Evolutionary conservation across 2,888 invertebrate genomes (phyloP).

Genomic region (Sinhomidia bicolor): DNA sequence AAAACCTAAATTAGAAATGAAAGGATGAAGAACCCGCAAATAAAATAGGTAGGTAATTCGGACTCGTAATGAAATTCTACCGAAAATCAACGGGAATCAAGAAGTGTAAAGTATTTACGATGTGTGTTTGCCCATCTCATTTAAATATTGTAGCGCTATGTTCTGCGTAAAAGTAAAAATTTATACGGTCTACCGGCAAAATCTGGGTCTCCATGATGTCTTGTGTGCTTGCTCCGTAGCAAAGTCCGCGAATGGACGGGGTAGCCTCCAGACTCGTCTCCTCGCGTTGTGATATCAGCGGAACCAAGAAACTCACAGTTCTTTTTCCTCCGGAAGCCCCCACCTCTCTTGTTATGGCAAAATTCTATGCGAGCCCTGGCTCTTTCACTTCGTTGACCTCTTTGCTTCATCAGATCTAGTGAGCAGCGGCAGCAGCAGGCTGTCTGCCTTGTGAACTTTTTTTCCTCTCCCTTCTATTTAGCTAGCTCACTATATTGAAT

Average conservation of each 20-base stretch:
- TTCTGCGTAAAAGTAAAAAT: background rate
- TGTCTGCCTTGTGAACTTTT: slow-evolving; percentile 17
- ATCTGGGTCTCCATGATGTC: slow-evolving; percentile 72
- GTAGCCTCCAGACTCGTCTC: slow-evolving; percentile 68
- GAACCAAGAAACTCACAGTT: slow-evolving; percentile 66
- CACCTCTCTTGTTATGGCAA: slow-evolving; percentile 71
- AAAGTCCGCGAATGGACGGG: slow-evolving; percentile 60
- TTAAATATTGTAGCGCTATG: background rate
- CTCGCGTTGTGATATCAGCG: slow-evolving; percentile 59
- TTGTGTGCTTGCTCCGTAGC: slow-evolving; percentile 54
- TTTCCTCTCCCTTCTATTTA: background rate
- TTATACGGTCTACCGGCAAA: slow-evolving; percentile 61
- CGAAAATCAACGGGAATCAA: slow-evolving; percentile 25
- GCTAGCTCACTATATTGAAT: slow-evolving; percentile 48
- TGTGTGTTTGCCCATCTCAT: no score
- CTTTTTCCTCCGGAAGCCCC: slow-evolving; percentile 66
- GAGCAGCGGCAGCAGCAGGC: background rate
- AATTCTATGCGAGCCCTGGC: slow-evolving; percentile 78
- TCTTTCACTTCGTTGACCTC: slow-evolving; percentile 78
- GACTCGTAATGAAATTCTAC: slow-evolving; percentile 30
- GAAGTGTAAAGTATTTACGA: background rate
- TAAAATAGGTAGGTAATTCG: slow-evolving; percentile 2
- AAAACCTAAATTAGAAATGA: no score
- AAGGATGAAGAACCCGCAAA: background rate
- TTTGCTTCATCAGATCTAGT: slow-evolving; percentile 75